Evolutionary conservation across 1,140 invertebrate species (phyloP), one percentile per base, ranked within the genome.

Genomic region (Caenorhabditis brenneri): DNA sequence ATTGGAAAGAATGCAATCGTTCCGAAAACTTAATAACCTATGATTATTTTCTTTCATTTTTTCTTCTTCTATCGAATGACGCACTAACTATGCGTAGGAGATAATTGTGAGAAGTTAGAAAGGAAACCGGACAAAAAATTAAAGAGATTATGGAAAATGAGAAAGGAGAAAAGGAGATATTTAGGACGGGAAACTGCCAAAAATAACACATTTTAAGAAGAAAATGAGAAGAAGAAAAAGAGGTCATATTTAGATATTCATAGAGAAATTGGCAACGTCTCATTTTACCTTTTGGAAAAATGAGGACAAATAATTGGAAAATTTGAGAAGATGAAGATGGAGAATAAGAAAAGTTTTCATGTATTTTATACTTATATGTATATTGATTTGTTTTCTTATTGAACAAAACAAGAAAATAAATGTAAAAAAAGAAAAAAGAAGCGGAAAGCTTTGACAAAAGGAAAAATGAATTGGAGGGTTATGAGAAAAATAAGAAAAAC

Each of bases 231-330:
- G 65, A 22, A 6, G n/a, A 15, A 42, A 12, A 24, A 42, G 65
- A 42, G 65, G 65, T 39, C 65, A 74, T 42, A 42, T 74, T 74
- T 74, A 74, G 65, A 74, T 42, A 74, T 74, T 74, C 65, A 74
- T 74, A 42, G 33, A 42, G 46, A 74, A 74, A 10, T 1, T 0
- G 22, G 7, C 22, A 74, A 74, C n/a, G 33, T 39, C 65, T 74
- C 65, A 74, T 74, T 74, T 74, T 74, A 74, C 65, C n/a, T 42
- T 22, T 42, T 42, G 39, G 39, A 22, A 24, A 74, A 22, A 74
- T 42, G 46, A 12, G 24, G 65, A 42, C 16, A 31, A 24, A 2
- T 24, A 74, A 74, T 19, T 33, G 58, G 16, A 65, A 19, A 58
- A 58, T 5, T 65, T 65, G 33, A 7, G 19, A 19, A 65, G 19